A percentile compares a stretch with the other conserved stretches of the same genome.
Evolutionary conservation across 53 echinoderm and acorn worm species (phyloP).

Genomic region (Paracentrotus lividus): DNA sequence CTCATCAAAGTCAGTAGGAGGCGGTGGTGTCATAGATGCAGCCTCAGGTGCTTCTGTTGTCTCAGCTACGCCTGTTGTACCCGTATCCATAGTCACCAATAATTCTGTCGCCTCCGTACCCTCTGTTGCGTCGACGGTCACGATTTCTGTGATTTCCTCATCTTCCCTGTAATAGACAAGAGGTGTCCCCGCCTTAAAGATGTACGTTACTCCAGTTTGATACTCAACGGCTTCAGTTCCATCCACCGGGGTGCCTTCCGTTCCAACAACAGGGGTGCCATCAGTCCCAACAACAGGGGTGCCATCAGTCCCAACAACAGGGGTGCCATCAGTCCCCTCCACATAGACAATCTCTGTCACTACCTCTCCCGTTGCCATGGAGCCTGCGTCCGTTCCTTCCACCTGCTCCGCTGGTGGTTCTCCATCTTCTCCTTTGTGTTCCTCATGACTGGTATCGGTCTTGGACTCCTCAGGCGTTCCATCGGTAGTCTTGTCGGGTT

Average conservation of each 20-base stretch:
- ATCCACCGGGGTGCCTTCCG: no score
- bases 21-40: neutral
- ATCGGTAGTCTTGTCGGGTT: slow-evolving; percentile 45
- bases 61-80: neutral
- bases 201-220: neutral
- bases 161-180: neutral
- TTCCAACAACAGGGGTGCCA: no score
- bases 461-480: slow-evolving; percentile 34
- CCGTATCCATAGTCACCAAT: neutral
- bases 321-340: neutral
- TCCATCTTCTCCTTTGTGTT: neutral
- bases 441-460: neutral
- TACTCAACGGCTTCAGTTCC: neutral
- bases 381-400: neutral
- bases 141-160: neutral
- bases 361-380: neutral
- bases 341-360: neutral
- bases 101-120: neutral
- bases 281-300: no score
- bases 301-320: neutral
- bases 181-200: neutral
- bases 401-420: neutral
- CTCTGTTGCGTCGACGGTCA: neutral
- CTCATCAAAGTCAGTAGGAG: slow-evolving; percentile 83
- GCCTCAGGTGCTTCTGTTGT: neutral